phyloP scores from a whole-genome alignment of 2,113 vertebrate genomes.

The Ivindomyrus marchei region DNA sequence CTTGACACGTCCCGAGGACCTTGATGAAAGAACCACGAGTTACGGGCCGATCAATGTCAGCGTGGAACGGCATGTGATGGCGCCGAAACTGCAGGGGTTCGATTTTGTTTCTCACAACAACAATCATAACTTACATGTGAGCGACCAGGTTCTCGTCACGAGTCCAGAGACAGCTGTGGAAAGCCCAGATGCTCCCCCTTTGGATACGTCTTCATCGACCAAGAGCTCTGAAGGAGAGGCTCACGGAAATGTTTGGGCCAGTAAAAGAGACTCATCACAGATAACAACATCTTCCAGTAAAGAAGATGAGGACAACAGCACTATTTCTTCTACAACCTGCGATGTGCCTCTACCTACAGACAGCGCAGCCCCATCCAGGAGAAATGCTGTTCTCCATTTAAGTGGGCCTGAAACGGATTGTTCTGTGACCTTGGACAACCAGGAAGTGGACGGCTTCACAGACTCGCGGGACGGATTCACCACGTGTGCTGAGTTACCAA shows the following conservation, averaged over 20 bases:
- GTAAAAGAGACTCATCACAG: slow-evolving; percentile 18
- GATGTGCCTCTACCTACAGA: slow-evolving; percentile 35
- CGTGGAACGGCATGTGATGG: slow-evolving; percentile 61
- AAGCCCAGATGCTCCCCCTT: slow-evolving; percentile 30
- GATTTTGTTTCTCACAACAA: slow-evolving; percentile 29
- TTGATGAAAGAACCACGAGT: slow-evolving; percentile 18
- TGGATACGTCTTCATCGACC: background rate
- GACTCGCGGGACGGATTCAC: slow-evolving; percentile 20
- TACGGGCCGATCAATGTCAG: slow-evolving; percentile 55
- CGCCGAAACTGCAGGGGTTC: slow-evolving; percentile 64
- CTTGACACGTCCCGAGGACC: background rate
- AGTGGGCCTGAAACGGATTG: slow-evolving; percentile 57
- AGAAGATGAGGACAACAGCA: slow-evolving; percentile 15
- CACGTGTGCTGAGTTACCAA: background rate
- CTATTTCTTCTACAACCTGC: slow-evolving; percentile 35
- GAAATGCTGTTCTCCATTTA: slow-evolving; percentile 30
- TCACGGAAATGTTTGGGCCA: background rate
- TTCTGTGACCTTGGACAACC: slow-evolving; percentile 61
- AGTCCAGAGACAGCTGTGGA: slow-evolving; percentile 41
- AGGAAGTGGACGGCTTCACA: slow-evolving; percentile 48
- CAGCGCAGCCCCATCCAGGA: slow-evolving; percentile 44
- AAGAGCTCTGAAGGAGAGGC: slow-evolving; percentile 17
- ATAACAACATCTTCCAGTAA: slow-evolving; percentile 14
- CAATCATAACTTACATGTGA: slow-evolving; percentile 33
- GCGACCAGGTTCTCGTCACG: slow-evolving; percentile 23